phyloP scores from a whole-genome alignment of 2,797 vertebrate species.

The Ispidina picta region DNA sequence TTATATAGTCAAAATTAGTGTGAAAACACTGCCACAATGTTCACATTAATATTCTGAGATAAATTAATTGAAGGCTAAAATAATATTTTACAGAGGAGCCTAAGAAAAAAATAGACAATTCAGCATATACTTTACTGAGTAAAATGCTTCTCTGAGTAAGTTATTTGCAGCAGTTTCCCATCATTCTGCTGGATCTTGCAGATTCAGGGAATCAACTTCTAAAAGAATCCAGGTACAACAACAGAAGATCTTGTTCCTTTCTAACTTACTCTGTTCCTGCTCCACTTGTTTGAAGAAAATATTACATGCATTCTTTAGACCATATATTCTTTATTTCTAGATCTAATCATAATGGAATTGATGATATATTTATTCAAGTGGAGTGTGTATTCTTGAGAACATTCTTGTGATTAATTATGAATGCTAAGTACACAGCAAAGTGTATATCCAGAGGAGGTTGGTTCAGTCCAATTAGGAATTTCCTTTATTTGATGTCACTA shows the following conservation, averaged over 20 bases:
- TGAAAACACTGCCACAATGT: neutral
- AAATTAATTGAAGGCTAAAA: neutral
- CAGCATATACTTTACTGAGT: neutral
- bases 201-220: neutral
- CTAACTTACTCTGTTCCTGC: neutral
- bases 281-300: neutral
- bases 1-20: neutral
- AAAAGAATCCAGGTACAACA: neutral
- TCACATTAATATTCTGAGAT: neutral
- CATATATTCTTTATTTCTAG: neutral
- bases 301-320: neutral
- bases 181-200: neutral
- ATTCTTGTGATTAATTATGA: neutral
- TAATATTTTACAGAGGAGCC: neutral
- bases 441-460: neutral
- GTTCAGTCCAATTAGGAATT: neutral
- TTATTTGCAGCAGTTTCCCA: neutral
- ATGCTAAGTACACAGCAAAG: neutral
- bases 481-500: neutral
- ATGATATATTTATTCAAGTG: neutral
- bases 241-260: neutral
- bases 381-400: neutral
- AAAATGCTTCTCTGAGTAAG: neutral
- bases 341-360: neutral
- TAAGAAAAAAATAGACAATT: neutral